These are phyloP conservation scores for Nesogale talazaci DNA, from an alignment of 2,113 vertebrate genomes.

Conservation along the genomic window DNA sequence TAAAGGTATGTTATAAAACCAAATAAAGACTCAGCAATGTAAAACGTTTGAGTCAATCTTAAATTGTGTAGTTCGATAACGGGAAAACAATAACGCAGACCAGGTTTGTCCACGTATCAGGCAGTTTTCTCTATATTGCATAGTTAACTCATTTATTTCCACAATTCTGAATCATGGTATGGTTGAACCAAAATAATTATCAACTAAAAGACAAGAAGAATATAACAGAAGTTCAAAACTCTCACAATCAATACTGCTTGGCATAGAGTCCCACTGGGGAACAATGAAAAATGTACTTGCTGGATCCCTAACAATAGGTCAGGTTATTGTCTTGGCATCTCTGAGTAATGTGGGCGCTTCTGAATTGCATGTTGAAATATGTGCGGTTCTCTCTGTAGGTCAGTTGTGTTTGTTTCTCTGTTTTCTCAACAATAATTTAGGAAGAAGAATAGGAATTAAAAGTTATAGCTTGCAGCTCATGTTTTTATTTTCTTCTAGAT, in stretches of 20 bases:
- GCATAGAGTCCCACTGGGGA: slow-evolving; percentile 56
- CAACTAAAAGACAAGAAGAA: not conserved
- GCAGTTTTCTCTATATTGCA: not conserved
- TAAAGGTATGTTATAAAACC: slow-evolving; percentile 55
- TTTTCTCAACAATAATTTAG: slow-evolving; percentile 23
- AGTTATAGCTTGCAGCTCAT: not conserved
- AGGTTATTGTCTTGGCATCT: slow-evolving; percentile 2
- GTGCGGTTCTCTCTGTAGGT: slow-evolving; percentile 26
- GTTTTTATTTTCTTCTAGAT: slow-evolving; percentile 36
- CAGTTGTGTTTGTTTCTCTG: slow-evolving; percentile 58
- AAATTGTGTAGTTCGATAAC: slow-evolving; percentile 15
- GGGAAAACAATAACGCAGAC: not conserved
- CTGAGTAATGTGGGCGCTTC: slow-evolving; percentile 43
- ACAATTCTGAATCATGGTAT: slow-evolving; percentile 51
- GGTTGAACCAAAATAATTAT: slow-evolving; percentile 65
- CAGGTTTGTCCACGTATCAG: fast-evolving
- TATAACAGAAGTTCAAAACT: slow-evolving; percentile 72
- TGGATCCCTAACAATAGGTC: slow-evolving; percentile 78
- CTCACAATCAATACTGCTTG: slow-evolving; percentile 67
- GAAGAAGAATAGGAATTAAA: not conserved
- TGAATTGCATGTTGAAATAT: slow-evolving; percentile 60
- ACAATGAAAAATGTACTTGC: slow-evolving; percentile 70
- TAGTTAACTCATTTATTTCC: slow-evolving; percentile 43
- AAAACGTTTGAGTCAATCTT: slow-evolving; percentile 13
- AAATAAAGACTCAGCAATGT: not conserved